A percentile compares a stretch with the other conserved stretches of the same genome.
phyloP scores from a whole-genome alignment of 2,797 vertebrate genomes.

The Parotocinclus haroldoi region DNA sequence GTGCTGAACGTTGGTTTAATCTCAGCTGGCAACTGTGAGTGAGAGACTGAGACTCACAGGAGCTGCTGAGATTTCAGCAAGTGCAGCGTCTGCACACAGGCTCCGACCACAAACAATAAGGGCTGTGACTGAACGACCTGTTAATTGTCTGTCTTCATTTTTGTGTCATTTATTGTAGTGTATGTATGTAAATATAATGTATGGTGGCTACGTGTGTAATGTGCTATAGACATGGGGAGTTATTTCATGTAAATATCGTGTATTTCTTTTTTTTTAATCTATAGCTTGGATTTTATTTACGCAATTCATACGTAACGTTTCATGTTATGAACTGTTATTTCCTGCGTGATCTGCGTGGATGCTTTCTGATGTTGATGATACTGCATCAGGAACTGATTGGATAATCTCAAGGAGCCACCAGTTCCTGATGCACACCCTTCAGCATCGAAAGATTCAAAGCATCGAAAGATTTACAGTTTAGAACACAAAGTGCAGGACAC shows the following conservation, averaged over 20 bases:
- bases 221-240: too few species aligned
- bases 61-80: slow-evolving; percentile 85
- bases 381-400: slow-evolving; percentile 99
- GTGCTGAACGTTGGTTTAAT: slow-evolving; percentile 85
- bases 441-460: slow-evolving; percentile 90
- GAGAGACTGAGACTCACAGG: slow-evolving; percentile 73
- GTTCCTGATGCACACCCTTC: slow-evolving; percentile 99
- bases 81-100: slow-evolving; percentile 45
- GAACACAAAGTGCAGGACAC: too few species aligned
- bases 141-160: too few species aligned
- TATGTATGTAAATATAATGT: too few species aligned
- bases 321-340: too few species aligned
- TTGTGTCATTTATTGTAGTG: too few species aligned
- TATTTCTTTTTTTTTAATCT: too few species aligned
- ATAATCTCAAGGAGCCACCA: slow-evolving; percentile 85
- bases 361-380: slow-evolving; percentile 95
- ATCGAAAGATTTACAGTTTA: too few species aligned
- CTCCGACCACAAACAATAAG: slow-evolving; percentile 2
- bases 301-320: too few species aligned
- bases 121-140: background rate
- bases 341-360: background rate
- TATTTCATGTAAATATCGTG: too few species aligned
- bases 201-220: too few species aligned
- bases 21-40: slow-evolving; percentile 99
- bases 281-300: too few species aligned